Evolutionary conservation across 2,113 vertebrate genomes (phyloP), one percentile per base, ranked within the genome.

Genomic region (Myotis lucifugus): DNA sequence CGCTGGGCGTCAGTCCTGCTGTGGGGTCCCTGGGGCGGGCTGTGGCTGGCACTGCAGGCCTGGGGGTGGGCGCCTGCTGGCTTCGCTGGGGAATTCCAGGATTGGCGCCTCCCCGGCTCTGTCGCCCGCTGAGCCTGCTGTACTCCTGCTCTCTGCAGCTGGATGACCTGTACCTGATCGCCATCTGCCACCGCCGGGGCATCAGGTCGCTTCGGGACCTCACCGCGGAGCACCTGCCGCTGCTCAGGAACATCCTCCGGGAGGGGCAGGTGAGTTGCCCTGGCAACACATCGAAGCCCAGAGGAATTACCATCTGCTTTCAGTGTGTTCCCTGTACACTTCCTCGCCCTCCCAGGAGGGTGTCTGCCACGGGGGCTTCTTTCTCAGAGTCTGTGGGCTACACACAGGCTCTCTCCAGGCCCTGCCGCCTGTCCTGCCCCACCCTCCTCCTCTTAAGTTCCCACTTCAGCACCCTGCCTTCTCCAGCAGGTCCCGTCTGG

Each of bases 161-260:
- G 0, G 99, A 99, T 23, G 98, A 99, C 95, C 98, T 99, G 86
- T 99, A 99, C 97, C 97, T 99, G 95, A 99, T 99, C 0, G 99
- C 99, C 66, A 99, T 99, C 3, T 79, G 97, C 85, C 99, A 98
- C 69, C 97, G 97, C 83, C 98, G 98, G n/a, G 98, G 98, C 8
- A 67, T 99, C 69, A 98, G 96, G 40, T 99, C 99, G 0, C 98
- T 99, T 34, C 97, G 99, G 69, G 99, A 99, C 86, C 99, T 99
- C 18, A 99, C 98, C 0, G 82, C 98, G 0, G 98, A 99, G 86
- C 99, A 99, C 70, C 97, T 99, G 27, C 99, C 98, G 0, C 98
- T 99, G 97, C 98, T 99, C 72, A 98, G 97, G 96, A 99, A 99
- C 97, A 97, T 99, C 96, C 95, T 98, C 52, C 94, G 85, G 6